These are phyloP conservation scores for Anagrus nilaparvatae DNA, from an alignment of 1,140 invertebrate species.

Conservation along the genomic window DNA sequence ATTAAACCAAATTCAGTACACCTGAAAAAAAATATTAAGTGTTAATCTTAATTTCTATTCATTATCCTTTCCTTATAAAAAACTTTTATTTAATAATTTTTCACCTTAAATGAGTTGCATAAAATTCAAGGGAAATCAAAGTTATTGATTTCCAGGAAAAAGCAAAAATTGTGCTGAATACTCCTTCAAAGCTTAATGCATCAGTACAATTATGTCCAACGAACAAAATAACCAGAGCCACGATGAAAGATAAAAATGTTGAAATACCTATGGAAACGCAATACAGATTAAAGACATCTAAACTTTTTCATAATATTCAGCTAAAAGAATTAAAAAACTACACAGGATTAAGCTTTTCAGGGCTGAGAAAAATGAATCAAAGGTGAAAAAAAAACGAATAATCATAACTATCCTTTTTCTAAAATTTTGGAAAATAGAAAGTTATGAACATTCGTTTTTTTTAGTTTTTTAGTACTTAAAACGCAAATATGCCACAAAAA, in stretches of 20 bases:
- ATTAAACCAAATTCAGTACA: slow-evolving; percentile 35
- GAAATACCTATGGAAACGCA: slow-evolving; percentile 24
- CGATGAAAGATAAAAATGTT: slow-evolving; percentile 30
- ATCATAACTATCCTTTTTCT: too few species aligned
- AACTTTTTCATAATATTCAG: too few species aligned
- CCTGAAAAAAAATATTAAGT: slow-evolving; percentile 16
- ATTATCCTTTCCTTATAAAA: not conserved
- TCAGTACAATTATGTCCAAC: slow-evolving; percentile 27
- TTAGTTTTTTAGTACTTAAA: too few species aligned
- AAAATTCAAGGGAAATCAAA: slow-evolving; percentile 32
- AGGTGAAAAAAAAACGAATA: too few species aligned
- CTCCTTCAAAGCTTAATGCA: slow-evolving; percentile 32
- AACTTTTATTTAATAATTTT: not conserved
- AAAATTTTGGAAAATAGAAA: too few species aligned
- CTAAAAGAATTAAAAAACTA: too few species aligned
- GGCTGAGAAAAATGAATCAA: too few species aligned
- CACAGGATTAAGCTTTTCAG: too few species aligned
- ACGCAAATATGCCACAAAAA: too few species aligned
- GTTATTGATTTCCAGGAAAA: slow-evolving; percentile 32
- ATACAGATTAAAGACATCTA: not conserved
- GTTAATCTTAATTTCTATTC: not conserved
- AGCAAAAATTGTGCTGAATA: slow-evolving; percentile 31
- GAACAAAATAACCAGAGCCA: slow-evolving; percentile 27
- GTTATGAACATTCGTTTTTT: too few species aligned
- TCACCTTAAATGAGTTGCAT: slow-evolving; percentile 34